Evolutionary conservation across 1,140 invertebrate genomes (phyloP), one percentile per base, ranked within the genome.

Genomic region (Yoshiicerus persimilis): DNA sequence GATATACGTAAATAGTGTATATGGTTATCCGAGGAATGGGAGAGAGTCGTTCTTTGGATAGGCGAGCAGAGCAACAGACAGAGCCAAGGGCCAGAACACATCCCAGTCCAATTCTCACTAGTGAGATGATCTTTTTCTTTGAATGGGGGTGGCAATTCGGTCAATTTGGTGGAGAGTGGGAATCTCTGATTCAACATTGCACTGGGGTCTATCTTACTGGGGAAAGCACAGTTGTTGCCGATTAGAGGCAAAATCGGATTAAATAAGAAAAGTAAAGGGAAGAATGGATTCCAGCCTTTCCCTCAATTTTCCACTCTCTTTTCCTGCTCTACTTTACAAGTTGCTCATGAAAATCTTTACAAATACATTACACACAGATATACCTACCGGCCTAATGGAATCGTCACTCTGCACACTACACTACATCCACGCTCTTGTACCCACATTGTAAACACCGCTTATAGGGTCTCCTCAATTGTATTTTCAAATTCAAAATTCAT

Each of bases 201-300:
- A 13, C 47, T 86, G n/a, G n/a, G n/a, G 30, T 87, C 87, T 87
- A 87, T 87, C 70, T 90, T 85, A 84, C 38, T 88, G 84, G 88
- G 87, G 87, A 87, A 90, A 90, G 80, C 75, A 89, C 89, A 90
- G 89, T 90, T 90, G 89, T 86, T 89, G 87, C 41, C 89, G 89
- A 90, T 90, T 90, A 90, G 87, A 89, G 86, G 27, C 86, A 47
- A 90, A 90, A 90, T 90, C 89, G 86, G 89, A 90, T 90, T 90
- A 90, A 84, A 75, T 6, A 56, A 86, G 41, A 83, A 88, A 85
- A 85, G 88, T 87, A 38, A 25, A 80, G 80, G 34, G 30, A 80
- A 86, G 75, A 86, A 80, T 80, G 32, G 84, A 16, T 70, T 34
- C 47, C 23, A 66, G 36, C 41, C 84, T 86, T 62, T 30, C 39